Evolutionary conservation across 2,113 vertebrate species (phyloP), one percentile per base, ranked within the genome.

Genomic region (Bucco capensis): DNA sequence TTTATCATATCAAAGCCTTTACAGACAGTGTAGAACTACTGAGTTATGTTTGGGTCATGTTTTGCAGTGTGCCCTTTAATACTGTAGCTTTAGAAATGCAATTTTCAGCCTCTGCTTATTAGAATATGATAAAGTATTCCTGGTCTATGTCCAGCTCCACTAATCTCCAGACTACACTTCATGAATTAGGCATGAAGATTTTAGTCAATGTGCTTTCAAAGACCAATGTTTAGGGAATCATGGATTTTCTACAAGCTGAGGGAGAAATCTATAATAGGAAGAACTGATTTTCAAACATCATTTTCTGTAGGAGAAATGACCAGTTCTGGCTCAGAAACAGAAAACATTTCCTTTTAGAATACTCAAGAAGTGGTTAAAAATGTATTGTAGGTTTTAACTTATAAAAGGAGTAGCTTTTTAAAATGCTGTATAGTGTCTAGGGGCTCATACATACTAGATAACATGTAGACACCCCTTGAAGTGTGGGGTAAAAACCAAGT

Each of bases 81-180:
- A 98, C 98, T 96, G 97, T 98, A 98, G 98, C 98, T 98, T 99
- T 99, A 99, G 98, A 99, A 99, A 99, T 99, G 98, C 98, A 98
- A 98, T 99, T 99, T 98, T 98, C 98, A 98, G 96, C 98, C 98
- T 98, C 97, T 97, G 97, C 98, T 98, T 99, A 99, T 99, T 99
- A 99, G 98, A 99, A 99, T 99, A 99, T 99, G 98, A 99, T 98
- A 98, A 99, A 99, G 99, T 99, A 98, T 99, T 98, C 97, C 97
- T 98, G 97, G 97, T 97, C 97, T 98, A 96, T 98, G 97, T 98
- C 97, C 97, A 98, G 97, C 97, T 96, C 93, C 95, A 97, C 98
- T 97, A 98, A 98, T 98, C 98, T 98, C 97, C 98, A 97, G 98
- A 97, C 96, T 97, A 97, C 92, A 96, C 96, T 98, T 98, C 98